Base-by-base conservation (phyloP, 1,140 invertebrate species). In the Magallana gigas region DNA sequence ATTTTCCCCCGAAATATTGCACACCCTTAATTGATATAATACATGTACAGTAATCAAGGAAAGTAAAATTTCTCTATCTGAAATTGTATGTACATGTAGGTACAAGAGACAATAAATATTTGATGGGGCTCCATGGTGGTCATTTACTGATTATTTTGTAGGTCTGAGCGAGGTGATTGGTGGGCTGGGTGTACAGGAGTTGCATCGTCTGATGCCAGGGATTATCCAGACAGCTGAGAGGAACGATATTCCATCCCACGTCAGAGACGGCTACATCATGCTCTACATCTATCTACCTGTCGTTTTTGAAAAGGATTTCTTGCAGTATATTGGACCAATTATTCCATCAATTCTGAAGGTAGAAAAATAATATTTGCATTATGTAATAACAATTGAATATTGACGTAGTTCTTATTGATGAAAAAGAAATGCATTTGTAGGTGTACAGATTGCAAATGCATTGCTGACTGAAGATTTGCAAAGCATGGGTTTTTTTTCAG, bases 211-310 rank as follows among this genome's bases (percentile, higher is more conserved):
- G 18, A 99, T 99, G 98, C 98, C 98, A 9, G 98, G 99, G 94
- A 99, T 99, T 88, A 99, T 99, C 90, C 96, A 97, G 57, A 99
- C 98, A 0, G 98, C 99, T 0, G 98, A 99, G 95, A 90, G 94
- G 58, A 48, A 87, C 6, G 98, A 99, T 94, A 98, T 99, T 90
- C 98, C 98, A 14, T 98, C 99, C 1, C 98, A 99, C 94, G 98
- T 99, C 0, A 98, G 99, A 92, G 99, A 99, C 95, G 99, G 99
- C 56, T 99, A 99, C 95, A 99, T 99, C 81, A 99, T 99, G 98
- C 98, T 99, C 97, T 99, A 99, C 94, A 99, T 99, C 93, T 99
- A 99, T 94, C 97, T 99, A 97, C 99, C 99, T 0, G 97, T 97
- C 88, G 98, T 98, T 1, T 99, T 99, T 95, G 98, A 97, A 2